A percentile compares a stretch with the other conserved stretches of the same genome.
Conservation (phyloP, 35 echinoderm and acorn worm species). For the Lytechinus pictus region DNA sequence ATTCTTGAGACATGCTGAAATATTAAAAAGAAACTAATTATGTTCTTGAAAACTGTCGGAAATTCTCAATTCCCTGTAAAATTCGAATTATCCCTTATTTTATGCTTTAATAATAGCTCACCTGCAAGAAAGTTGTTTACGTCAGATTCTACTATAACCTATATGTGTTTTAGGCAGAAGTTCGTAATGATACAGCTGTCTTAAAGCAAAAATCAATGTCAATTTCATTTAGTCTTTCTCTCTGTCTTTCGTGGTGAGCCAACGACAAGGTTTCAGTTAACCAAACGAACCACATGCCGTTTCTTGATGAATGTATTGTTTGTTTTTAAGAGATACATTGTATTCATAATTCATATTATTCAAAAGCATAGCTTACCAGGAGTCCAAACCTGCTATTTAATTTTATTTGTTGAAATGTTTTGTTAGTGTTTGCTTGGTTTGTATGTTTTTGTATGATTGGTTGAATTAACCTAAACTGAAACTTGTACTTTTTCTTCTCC, state of each 20-base stretch:
- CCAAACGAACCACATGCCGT: background rate
- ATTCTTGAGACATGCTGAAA: too few relatives aligned
- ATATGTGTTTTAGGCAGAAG: background rate
- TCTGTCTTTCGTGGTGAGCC: background rate
- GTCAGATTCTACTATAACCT: background rate
- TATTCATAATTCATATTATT: too few relatives aligned
- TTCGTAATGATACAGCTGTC: background rate
- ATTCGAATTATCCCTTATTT: background rate
- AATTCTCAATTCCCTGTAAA: background rate
- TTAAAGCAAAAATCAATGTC: background rate
- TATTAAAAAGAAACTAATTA: background rate
- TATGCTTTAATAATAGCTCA: background rate
- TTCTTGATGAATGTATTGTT: background rate
- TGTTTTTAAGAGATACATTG: too few relatives aligned
- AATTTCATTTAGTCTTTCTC: background rate
- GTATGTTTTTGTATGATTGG: too few relatives aligned
- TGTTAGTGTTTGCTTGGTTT: too few relatives aligned
- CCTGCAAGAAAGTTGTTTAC: background rate
- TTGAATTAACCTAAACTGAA: too few relatives aligned
- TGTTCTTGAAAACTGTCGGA: background rate
- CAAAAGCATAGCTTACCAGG: too few relatives aligned
- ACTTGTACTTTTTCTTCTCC: too few relatives aligned
- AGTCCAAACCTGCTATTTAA: too few relatives aligned
- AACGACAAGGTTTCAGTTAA: background rate
- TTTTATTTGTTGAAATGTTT: too few relatives aligned